Evolutionary conservation across 2,888 invertebrate species (phyloP), one percentile per base, ranked within the genome.

Genomic region (Drosophila limbata): DNA sequence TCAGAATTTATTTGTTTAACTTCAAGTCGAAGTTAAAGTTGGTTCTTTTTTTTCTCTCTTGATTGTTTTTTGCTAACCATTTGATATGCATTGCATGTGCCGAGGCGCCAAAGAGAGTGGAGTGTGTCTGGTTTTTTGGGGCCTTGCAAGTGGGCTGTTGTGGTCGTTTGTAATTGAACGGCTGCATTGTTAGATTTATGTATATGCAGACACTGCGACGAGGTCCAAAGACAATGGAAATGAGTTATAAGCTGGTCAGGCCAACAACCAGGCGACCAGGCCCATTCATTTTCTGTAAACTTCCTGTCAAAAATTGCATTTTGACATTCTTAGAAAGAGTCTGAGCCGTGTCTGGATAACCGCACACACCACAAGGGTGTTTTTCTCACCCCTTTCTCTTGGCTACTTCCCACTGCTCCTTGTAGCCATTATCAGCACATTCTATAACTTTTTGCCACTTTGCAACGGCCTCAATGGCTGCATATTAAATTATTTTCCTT

Each of bases 401-500:
- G 48, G 28, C 33, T 51, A 48, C 60, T 68, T 59, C 39, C 60
- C 65, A 47, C 40, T 9, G 45, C 42, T 40, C 25, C 59, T 60
- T 66, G 19, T 21, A 64, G 60, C 64, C 55, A 74, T 70, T 57
- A 71, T 72, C 73, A 53, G 67, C 62, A 67, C 42, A 73, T 52
- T 55, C 47, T 39, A 21, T 67, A 84, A 84, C 75, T 88, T 83
- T 77, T 67, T 83, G 74, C 77, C 88, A 84, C 84, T 84, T 88
- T 64, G 63, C 59, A 48, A 25, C 19, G 48, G 79, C 71, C 78
- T 76, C 76, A 51, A 45, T 65, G 65, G 42, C 61, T 80, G 89
- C 82, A 89, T 88, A 89, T 88, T 89, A 86, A 89, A 89, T 77
- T 76, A 85, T 85, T 85, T 75, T 78, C 69, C 87, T 77, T 77